Evolutionary conservation across 2,797 vertebrate species (phyloP), one percentile per base, ranked within the genome.

Genomic region (Macrochelys suwanniensis): DNA sequence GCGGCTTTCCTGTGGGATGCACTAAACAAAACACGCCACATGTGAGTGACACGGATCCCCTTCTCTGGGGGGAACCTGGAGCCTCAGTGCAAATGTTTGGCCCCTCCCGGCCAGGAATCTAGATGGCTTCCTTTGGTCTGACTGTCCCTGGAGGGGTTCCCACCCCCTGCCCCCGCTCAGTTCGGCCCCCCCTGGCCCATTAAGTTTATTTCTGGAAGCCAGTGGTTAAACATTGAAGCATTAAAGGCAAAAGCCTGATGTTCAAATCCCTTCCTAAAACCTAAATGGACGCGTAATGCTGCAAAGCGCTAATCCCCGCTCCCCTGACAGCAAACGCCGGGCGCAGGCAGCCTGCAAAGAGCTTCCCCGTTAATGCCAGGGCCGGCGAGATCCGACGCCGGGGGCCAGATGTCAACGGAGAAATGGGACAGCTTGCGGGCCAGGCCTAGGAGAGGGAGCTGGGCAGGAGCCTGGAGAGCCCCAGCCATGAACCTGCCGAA

Each of bases 1-100:
- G 1, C 78, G 98, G 81, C 97, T 98, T 82, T 98, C 98, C 94
- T 99, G 97, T 1, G 99, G 98, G 68, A 99, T 53, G 53, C 99
- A 99, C 99, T 99, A 97, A 79, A 92, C 51, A 88, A 92, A 26
- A 96, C 37, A 95, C 2, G 56, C 83, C 80, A 23, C 49, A 26
- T 11, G 6, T 68, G 80, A 81, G 59, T 37, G 80, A 12, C 84
- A 80, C 4, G 15, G 37, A n/a, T 42, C 47, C 88, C 3, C 0
- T 2, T 25, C 3, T 4, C 9, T 7, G 17, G 6, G 4, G 51
- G 10, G 37, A 25, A 37, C n/a, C 47, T 65, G 16, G 77, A 65
- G 33, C 59, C 59, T 9, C 61, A 16, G 1, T 19, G 65, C 2
- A 9, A 19, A 37, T 21, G n/a, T 71, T n/a, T 68, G 17, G 33